Percentiles rank a stretch among this genome's conserved stretches.
Conservation (phyloP, 2,797 vertebrate genomes). For the Poliocrania exsul region DNA sequence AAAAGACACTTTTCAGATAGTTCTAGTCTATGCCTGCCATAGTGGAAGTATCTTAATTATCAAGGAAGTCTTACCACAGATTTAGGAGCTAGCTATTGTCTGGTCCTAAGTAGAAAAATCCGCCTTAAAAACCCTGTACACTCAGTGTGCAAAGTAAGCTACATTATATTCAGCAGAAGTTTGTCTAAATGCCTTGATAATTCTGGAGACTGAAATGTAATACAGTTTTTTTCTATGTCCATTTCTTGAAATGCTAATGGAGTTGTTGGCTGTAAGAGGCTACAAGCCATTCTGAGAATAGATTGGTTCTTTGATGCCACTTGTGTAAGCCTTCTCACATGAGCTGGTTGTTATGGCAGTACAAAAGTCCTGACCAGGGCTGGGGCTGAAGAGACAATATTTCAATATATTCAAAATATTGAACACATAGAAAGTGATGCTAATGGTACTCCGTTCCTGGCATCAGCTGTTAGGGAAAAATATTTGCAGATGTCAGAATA, state of each 20-base stretch:
- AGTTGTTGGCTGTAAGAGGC: conserved; percentile 77
- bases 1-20: not conserved
- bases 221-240: not conserved
- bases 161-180: not conserved
- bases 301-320: conserved; percentile 69
- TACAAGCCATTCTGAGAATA: conserved; percentile 69
- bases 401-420: conserved; percentile 76
- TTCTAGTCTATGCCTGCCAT: not conserved
- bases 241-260: not conserved
- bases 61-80: not conserved
- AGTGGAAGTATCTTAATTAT: not conserved
- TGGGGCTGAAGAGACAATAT: conserved; percentile 72
- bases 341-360: conserved; percentile 72
- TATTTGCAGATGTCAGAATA: conserved; percentile 79
- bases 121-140: not conserved
- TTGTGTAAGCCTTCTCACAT: conserved; percentile 74
- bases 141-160: not conserved
- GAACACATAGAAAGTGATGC: conserved; percentile 66
- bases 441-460: conserved; percentile 71
- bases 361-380: conserved; percentile 63
- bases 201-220: not conserved
- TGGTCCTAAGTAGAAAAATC: not conserved
- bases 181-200: not conserved
- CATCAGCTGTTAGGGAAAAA: conserved; percentile 74
- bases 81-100: not conserved